Conservation (phyloP, 2,113 vertebrate species). For the Sigmodon hispidus region DNA sequence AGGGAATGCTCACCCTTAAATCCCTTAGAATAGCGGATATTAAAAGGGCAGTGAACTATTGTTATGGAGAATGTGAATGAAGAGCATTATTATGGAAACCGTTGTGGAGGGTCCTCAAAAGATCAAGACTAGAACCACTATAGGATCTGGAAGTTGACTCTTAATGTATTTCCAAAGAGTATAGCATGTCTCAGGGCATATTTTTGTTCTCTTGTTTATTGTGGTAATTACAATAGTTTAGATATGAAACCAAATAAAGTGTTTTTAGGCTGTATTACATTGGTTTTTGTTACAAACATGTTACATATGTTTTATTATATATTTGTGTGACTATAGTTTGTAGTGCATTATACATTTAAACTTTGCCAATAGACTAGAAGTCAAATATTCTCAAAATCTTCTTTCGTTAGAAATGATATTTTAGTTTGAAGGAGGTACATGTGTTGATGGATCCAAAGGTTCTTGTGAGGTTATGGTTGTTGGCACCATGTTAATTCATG, state of each 20-base stretch:
- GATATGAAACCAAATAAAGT: neutral
- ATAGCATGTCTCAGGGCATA: neutral
- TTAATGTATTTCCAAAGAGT: neutral
- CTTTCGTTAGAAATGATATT: neutral
- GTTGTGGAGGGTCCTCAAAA: neutral
- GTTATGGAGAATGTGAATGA: neutral
- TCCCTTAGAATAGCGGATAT: neutral
- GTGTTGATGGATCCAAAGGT: neutral
- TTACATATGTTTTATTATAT: neutral
- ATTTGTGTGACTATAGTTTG: neutral
- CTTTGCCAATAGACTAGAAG: neutral
- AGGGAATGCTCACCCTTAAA: neutral
- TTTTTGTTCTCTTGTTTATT: neutral
- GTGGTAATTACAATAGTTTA: neutral
- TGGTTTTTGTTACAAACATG: neutral
- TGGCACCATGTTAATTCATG: neutral
- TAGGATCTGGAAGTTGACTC: neutral
- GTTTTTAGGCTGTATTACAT: neutral
- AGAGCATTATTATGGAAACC: neutral
- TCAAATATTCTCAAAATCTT: neutral
- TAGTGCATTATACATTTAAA: neutral
- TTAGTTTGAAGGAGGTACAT: neutral
- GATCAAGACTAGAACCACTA: neutral
- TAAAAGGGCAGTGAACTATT: neutral
- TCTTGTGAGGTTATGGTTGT: neutral